Base-by-base conservation (phyloP, 2,797 vertebrate genomes). In the Channallabes apus region DNA sequence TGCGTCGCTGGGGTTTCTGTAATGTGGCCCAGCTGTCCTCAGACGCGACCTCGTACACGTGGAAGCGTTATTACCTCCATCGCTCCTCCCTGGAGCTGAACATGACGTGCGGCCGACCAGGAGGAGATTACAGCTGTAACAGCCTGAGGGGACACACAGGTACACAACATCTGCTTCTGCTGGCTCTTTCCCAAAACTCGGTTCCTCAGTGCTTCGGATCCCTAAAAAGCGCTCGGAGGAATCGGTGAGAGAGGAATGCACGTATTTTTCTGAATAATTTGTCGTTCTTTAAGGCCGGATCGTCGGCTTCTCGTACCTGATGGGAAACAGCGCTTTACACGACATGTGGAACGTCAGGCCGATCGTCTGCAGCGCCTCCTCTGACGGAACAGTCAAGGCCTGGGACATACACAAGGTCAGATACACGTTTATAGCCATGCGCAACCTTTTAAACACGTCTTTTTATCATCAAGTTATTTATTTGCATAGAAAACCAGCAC, bases 11-110 rank as follows among this genome's bases (percentile, higher is more conserved):
- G 96, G 91, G 92, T 8, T 95, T 96, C 87, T 96, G 94, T 90
- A 96, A 94, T 85, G 86, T 92, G 2, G 84, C 90, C 0, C 90
- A 91, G 24, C 17, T 92, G 67, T 89, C 85, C 0, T 20, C 91
- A 4, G 90, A 91, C 17, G 27, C 86, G 0, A 91, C 85, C 41
- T 89, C 72, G 35, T 89, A 90, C 61, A 93, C 94, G 0, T 97
- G 96, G 96, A 97, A 95, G 87, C 92, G 85, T 38, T 96, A 96
- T 90, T 96, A 93, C 86, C 91, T 96, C 78, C 93, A 92, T 27
- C 91, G 94, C 0, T 89, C 89, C 24, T 90, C 93, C 46, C 86
- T 96, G 7, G 95, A 96, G 89, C 81, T 68, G 38, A 94, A 93
- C 72, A 95, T 97, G 96, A 90, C 87, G 4, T 87, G 92, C 14